Conservation (phyloP, 2,797 vertebrate species). For the Danio aesculapii region DNA sequence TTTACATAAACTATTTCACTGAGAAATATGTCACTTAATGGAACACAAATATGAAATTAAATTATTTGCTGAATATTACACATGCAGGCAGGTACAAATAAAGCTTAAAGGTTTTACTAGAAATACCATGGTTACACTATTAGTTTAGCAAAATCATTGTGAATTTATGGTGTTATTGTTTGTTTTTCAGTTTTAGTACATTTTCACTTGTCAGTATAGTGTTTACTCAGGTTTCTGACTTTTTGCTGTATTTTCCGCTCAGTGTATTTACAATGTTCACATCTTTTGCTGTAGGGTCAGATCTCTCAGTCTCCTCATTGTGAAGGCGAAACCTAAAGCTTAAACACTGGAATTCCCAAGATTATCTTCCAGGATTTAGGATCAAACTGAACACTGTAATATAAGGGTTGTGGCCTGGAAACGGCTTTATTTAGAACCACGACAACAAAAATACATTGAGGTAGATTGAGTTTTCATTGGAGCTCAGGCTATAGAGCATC, state of each 20-base stretch:
- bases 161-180: too few relatives aligned
- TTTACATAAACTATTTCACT: not conserved
- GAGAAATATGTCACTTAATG: not conserved
- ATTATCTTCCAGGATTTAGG: conserved; percentile 69
- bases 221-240: conserved; percentile 19
- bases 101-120: conserved; percentile 11
- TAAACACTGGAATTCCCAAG: conserved; percentile 58
- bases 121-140: too few relatives aligned
- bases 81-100: conserved; percentile 19
- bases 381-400: conserved; percentile 53
- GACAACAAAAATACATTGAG: not conserved
- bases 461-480: not conserved
- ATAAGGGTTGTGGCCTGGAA: conserved; percentile 57
- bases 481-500: not conserved
- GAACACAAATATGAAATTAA: conserved; percentile 5
- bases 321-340: conserved; percentile 67
- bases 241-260: conserved; percentile 50
- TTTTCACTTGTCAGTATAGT: not conserved
- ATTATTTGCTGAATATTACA: not conserved
- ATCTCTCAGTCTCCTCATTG: conserved; percentile 68
- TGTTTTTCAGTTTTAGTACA: too few relatives aligned
- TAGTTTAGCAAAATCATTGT: too few relatives aligned
- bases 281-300: conserved; percentile 64
- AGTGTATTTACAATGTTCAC: conserved; percentile 56
- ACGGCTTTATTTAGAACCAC: not conserved